Evolutionary conservation across 2,113 vertebrate species (phyloP).

Genomic region (Laterallus jamaicensis): DNA sequence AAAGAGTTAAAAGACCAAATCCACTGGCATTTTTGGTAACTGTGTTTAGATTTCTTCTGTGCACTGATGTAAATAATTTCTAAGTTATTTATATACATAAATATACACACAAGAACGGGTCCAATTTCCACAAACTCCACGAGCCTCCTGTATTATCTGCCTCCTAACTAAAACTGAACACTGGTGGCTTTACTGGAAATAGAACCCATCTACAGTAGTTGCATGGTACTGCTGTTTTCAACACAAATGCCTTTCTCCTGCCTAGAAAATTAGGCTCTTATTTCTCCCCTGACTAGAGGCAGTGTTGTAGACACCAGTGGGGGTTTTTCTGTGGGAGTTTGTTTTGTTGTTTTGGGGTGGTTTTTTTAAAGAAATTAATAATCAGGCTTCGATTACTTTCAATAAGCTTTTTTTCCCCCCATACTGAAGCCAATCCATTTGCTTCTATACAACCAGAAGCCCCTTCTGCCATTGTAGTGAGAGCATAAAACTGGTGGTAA

Average conservation of each 20-base stretch:
- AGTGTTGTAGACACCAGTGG: not conserved
- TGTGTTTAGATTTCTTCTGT: slow-evolving; percentile 7
- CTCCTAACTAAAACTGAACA: not conserved
- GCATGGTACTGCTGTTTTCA: not conserved
- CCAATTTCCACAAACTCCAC: not conserved
- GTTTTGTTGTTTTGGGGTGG: too few species aligned
- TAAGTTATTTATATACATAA: slow-evolving; percentile 6
- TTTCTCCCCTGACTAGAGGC: not conserved
- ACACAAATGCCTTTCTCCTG: not conserved
- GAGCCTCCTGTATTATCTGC: not conserved
- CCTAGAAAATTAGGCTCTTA: not conserved
- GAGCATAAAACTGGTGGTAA: not conserved
- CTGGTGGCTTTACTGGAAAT: not conserved
- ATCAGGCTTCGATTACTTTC: not conserved
- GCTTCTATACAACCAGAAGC: not conserved
- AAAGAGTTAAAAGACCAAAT: not conserved
- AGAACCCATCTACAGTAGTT: not conserved
- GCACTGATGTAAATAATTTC: slow-evolving; percentile 36
- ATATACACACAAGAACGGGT: not conserved
- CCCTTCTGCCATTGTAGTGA: not conserved
- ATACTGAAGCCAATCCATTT: not conserved
- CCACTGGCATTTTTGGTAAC: not conserved
- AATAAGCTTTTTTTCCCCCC: not conserved
- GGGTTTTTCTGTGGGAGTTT: not conserved
- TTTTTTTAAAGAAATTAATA: not conserved